These are phyloP conservation scores for Australoheros scitulus DNA, from an alignment of 2,113 vertebrate species.

Conservation along the genomic window DNA sequence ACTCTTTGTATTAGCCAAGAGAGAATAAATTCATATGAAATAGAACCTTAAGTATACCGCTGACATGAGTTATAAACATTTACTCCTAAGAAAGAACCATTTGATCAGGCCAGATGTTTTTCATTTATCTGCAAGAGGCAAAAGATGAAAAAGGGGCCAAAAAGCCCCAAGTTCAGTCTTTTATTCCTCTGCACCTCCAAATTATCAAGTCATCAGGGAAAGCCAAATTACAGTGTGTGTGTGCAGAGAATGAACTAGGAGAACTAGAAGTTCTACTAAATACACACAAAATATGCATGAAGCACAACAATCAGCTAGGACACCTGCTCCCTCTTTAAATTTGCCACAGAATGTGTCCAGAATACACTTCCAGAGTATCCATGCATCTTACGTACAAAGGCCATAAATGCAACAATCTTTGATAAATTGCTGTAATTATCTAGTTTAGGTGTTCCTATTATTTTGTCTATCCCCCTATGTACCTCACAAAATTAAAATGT, in stretches of 20 bases:
- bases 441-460: background rate
- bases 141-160: constrained; percentile 71
- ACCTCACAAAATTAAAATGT: background rate
- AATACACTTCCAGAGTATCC: background rate
- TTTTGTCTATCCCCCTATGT: background rate
- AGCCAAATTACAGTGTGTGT: constrained; percentile 60
- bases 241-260: constrained; percentile 28
- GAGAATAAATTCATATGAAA: constrained; percentile 52
- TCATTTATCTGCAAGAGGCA: constrained; percentile 74
- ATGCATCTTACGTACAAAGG: background rate
- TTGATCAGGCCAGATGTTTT: constrained; percentile 79
- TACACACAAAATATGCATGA: constrained; percentile 38
- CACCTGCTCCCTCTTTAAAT: constrained; percentile 67
- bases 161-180: constrained; percentile 60
- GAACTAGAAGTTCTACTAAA: constrained; percentile 49
- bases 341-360: background rate
- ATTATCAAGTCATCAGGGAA: constrained; percentile 71
- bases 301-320: constrained; percentile 45
- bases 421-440: background rate
- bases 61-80: constrained; percentile 78
- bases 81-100: constrained; percentile 69
- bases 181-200: constrained; percentile 65
- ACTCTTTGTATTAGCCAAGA: constrained; percentile 45
- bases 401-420: background rate
- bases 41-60: constrained; percentile 59